Evolutionary conservation across 2,888 invertebrate species (phyloP), one percentile per base, ranked within the genome.

Genomic region (Callyntrura sp.): DNA sequence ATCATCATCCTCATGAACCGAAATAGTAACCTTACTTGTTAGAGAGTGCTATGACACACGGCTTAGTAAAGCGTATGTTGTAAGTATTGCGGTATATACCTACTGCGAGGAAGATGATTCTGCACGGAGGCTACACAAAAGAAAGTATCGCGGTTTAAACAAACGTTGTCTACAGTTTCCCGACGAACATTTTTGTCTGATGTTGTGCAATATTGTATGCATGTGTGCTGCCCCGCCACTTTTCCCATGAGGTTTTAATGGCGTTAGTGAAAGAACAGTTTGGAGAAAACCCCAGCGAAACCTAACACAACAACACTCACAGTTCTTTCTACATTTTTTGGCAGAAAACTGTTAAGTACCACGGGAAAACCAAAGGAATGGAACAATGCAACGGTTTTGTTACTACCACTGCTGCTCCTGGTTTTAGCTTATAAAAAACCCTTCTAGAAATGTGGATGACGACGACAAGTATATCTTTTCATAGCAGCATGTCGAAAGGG

Each of bases 171-270:
- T n/a, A n/a, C n/a, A n/a, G n/a, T n/a, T n/a, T n/a, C n/a, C n/a
- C n/a, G 12, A n/a, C 43, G 43, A 57, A 60, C 17, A 28, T n/a
- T 25, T 57, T 23, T 81, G 81, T 81, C 43, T 57, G 12, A 17
- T 25, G 65, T 35, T 25, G 83, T 43, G 60, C 23, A 45, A 73
- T 70, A 76, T 65, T 76, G 48, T 76, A 76, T 45, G 70, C 60
- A 57, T 88, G 82, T 76, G 83, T 88, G 88, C 82, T 68, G 83
- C 88, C 76, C 25, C 51, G 55, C 76, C 88, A 88, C 88, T 88
- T 88, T 87, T 76, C 88, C 83, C 88, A 83, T 43, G 88, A 83
- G 88, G 83, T 60, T 82, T 82, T 82, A 76, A 83, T 83, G 88
- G 83, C 60, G 88, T 88, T 76, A 62, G 82, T 82, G 82, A 82